Base-by-base conservation (phyloP, 2,113 vertebrate species). In the Marmota flaviventris region DNA sequence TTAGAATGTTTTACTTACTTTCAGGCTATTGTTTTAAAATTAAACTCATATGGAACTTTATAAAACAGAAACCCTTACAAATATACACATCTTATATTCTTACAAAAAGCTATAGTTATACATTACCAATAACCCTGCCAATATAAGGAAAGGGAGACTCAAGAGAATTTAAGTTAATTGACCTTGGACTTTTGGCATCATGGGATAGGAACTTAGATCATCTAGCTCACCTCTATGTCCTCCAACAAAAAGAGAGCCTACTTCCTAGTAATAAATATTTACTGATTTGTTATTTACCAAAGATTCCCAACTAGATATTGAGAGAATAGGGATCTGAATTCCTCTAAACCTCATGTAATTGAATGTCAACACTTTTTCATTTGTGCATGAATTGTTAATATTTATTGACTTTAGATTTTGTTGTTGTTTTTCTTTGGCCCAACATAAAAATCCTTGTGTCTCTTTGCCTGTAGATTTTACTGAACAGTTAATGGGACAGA, bases 11-110 rank as follows among this genome's bases (percentile, higher is more conserved):
- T 48, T 29, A 65, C 8, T 56, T 73, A 25, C 5, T 32, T 75
- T 11, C 12, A 84, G 29, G 70, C 8, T 95, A 48, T 24, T 81
- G 42, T 37, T 89, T 96, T 93, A 94, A 93, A 79, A 92, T 89
- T 89, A 72, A 39, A 56, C 42, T n/a, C 27, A 91, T 83, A 78
- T 0, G 48, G n/a, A 63, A 10, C 13, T 83, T 94, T 65, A 89
- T 2, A 77, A 25, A 92, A 85, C 5, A 65, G 11, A 25, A 96
- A 39, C 32, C 34, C 7, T 92, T 77, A 34, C 25, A 85, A 0
- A 22, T 39, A 76, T 25, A 32, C 37, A 84, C 37, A 61, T 51
- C 53, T 87, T 91, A 8, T 24, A 39, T 69, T 90, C 32, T 65
- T 69, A 58, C 13, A 88, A 78, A 93, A 83, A 63, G 42, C 34